Percentiles rank a stretch among this genome's conserved stretches.
Evolutionary conservation across 1,140 invertebrate genomes (phyloP).

Genomic region (Pogonus chalceus): DNA sequence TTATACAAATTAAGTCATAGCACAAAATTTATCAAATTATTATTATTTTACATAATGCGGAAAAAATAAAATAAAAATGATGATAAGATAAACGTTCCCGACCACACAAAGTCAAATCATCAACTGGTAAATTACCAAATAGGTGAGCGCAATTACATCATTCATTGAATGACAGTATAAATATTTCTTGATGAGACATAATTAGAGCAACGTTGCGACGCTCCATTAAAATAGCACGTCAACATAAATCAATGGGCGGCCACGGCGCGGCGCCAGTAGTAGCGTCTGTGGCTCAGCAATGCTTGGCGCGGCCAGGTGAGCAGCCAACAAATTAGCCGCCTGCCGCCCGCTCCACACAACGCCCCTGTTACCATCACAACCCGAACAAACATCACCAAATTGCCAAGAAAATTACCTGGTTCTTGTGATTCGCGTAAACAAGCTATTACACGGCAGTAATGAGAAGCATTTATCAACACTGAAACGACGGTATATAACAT

Average conservation of each 20-base stretch:
- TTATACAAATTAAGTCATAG: too few relatives aligned
- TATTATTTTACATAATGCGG: too few relatives aligned
- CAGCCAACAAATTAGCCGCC: conserved; percentile 23
- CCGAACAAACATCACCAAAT: conserved; percentile 26
- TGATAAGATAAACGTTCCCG: too few relatives aligned
- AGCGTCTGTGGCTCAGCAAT: background rate
- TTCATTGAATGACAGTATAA: conserved; percentile 8
- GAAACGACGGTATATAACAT: too few relatives aligned
- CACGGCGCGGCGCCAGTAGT: background rate
- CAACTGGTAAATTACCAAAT: conserved; percentile 3
- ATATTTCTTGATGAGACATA: conserved; percentile 12
- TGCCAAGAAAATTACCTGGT: conserved; percentile 29
- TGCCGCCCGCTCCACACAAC: conserved; percentile 9
- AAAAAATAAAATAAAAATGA: too few relatives aligned
- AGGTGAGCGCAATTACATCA: conserved; percentile 4
- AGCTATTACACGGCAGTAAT: conserved; percentile 23
- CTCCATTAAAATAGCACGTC: conserved; percentile 11
- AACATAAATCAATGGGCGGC: conserved; percentile 10
- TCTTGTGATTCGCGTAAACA: conserved; percentile 18
- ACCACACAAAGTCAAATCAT: too few relatives aligned
- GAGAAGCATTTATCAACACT: conserved; percentile 23
- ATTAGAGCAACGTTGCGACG: conserved; percentile 8
- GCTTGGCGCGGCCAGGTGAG: background rate
- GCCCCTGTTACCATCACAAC: too few relatives aligned
- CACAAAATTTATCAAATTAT: too few relatives aligned